Evolutionary conservation across 2,113 vertebrate genomes (phyloP), one percentile per base, ranked within the genome.

Genomic region (Grammomys dolichurus): DNA sequence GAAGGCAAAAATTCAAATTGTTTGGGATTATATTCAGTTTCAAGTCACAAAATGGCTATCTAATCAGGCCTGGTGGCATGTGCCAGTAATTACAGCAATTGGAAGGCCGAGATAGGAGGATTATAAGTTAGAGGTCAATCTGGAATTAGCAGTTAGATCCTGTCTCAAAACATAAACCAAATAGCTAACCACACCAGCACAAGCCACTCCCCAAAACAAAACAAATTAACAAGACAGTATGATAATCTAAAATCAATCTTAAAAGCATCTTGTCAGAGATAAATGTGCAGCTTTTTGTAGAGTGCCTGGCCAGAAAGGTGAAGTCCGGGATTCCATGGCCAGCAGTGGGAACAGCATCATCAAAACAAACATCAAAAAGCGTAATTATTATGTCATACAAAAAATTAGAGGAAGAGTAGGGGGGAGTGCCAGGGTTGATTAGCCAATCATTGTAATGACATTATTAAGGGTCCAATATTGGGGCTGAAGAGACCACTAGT

Each of bases 11-110:
- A 48, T 11, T 9, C 51, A 10, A 65, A 40, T 5, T 33, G 10
- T 82, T 82, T 91, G 85, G 65, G 58, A 73, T 36, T 92, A 40
- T 54, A 95, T 87, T 87, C 51, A 94, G 80, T 40, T 95, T 96
- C 46, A 90, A 77, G 51, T 89, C 87, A 81, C 28, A 95, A 94
- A 70, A 46, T 10, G 36, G 9, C 22, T 33, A 67, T 86, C 24
- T 46, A 86, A 33, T 20, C 40, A 67, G 33, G 40, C 13, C 54
- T 33, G 28, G 20, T 63, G 13, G 13, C 58, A 46, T 43, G 31
- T 48, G 26, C 4, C 84, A 48, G 7, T 51, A 48, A 13, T 87
- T 63, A 19, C 19, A 67, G 43, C 26, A 48, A 63, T 36, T 86
- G 26, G 43, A 86, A 86, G 60, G 13, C 43, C 40, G 40, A 86